These are phyloP conservation scores for Epicauta chinensis DNA, from an alignment of 1,140 invertebrate species.

Conservation along the genomic window DNA sequence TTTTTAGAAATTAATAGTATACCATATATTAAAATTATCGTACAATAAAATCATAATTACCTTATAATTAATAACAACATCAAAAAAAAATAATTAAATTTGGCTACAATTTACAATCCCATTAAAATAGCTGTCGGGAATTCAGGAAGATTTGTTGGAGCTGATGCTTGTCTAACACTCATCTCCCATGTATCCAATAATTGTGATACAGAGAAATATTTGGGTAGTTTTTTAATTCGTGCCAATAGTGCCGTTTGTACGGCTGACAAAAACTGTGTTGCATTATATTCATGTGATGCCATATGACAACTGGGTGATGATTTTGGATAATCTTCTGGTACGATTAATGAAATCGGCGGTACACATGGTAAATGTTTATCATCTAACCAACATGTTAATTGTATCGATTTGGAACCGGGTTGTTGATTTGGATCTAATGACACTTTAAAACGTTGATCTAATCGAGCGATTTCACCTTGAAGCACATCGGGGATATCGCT, in stretches of 20 bases:
- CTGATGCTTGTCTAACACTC: slow-evolving; percentile 84
- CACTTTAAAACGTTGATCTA: slow-evolving; percentile 85
- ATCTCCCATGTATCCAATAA: slow-evolving; percentile 91
- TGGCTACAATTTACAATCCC: slow-evolving; percentile 39
- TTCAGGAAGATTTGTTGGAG: slow-evolving; percentile 48
- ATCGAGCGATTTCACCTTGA: slow-evolving; percentile 86
- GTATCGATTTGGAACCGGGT: slow-evolving; percentile 61
- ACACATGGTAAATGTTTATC: slow-evolving; percentile 86
- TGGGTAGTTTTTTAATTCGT: slow-evolving; percentile 69
- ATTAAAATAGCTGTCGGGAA: slow-evolving; percentile 43
- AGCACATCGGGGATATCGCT: slow-evolving; percentile 81
- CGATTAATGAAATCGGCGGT: slow-evolving; percentile 76
- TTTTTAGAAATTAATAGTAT: too few relatives aligned
- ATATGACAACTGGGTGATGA: slow-evolving; percentile 63
- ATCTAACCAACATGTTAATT: slow-evolving; percentile 74
- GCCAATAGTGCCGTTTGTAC: slow-evolving; percentile 72
- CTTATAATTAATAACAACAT: too few relatives aligned
- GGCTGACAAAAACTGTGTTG: slow-evolving; percentile 69
- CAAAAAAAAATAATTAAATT: too few relatives aligned
- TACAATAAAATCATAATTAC: too few relatives aligned
- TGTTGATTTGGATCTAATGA: slow-evolving; percentile 69
- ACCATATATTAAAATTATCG: too few relatives aligned
- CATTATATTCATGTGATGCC: slow-evolving; percentile 55
- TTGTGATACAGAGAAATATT: slow-evolving; percentile 78
- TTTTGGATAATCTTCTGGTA: slow-evolving; percentile 55